Evolutionary conservation across 2,113 vertebrate genomes (phyloP).

Genomic region (Pleuronectes platessa): DNA sequence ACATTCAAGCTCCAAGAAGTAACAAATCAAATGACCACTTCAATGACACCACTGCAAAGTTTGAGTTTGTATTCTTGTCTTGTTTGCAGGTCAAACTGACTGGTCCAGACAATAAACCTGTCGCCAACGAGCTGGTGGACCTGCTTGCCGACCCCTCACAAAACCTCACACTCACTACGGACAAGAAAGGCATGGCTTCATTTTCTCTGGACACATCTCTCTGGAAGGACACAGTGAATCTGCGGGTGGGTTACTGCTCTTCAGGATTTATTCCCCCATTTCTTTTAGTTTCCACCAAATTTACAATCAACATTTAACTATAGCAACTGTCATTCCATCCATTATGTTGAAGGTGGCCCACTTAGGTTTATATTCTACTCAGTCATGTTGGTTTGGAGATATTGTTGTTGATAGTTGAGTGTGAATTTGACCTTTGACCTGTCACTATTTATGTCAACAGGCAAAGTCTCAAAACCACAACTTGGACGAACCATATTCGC

Average conservation of each 20-base stretch:
- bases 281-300: too few species aligned
- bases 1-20: too few species aligned
- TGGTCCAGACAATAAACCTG: constrained; percentile 39
- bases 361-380: too few species aligned
- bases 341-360: too few species aligned
- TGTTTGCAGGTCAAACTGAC: constrained; percentile 70
- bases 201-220: constrained; percentile 75
- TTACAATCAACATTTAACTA: not conserved
- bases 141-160: not conserved
- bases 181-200: constrained; percentile 57
- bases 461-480: not conserved
- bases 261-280: not conserved
- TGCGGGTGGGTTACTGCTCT: constrained; percentile 57
- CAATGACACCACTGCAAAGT: too few species aligned
- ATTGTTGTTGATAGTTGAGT: not conserved
- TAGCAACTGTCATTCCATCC: too few species aligned
- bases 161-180: constrained; percentile 50
- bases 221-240: constrained; percentile 34
- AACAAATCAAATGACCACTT: too few species aligned
- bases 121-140: constrained; percentile 54
- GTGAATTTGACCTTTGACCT: constrained; percentile 2
- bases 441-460: constrained; percentile 50
- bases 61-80: not conserved
- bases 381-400: too few species aligned
- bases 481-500: rapidly evolving